Evolutionary conservation across 1,140 invertebrate genomes (phyloP).

Genomic region (Proales similis): DNA sequence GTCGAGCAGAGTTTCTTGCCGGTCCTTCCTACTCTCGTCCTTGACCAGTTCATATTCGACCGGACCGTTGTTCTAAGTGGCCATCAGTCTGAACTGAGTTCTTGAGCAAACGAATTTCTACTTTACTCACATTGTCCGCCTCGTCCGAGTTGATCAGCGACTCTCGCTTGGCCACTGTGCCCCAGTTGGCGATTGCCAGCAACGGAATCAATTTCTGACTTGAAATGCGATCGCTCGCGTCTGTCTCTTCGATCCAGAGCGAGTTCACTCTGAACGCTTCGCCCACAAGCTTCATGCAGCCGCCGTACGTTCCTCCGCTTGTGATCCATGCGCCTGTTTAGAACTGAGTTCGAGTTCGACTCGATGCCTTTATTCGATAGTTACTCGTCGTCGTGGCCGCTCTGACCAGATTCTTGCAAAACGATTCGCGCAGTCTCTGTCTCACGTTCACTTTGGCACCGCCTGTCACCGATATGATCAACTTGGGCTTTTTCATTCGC

Average conservation of each 20-base stretch:
- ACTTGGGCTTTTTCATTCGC: conserved; percentile 49
- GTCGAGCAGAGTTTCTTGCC: conserved; percentile 47
- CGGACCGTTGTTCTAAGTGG: no score
- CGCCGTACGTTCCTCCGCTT: conserved; percentile 53
- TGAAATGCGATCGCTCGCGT: neutral
- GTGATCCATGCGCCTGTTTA: conserved; percentile 53
- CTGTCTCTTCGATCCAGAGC: conserved; percentile 8
- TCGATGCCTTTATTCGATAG: neutral
- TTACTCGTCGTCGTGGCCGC: conserved; percentile 49
- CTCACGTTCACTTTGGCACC: conserved; percentile 53
- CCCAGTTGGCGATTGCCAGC: conserved; percentile 52
- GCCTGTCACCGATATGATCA: conserved; percentile 55
- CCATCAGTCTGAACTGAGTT: no score
- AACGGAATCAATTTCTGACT: conserved; percentile 16
- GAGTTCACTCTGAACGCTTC: conserved; percentile 52
- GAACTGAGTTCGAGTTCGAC: neutral
- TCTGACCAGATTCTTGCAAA: conserved; percentile 51
- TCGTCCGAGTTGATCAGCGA: neutral
- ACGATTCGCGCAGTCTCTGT: conserved; percentile 48
- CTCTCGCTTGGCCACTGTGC: conserved; percentile 45
- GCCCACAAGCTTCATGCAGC: conserved; percentile 55
- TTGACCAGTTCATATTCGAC: neutral
- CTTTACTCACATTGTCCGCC: neutral
- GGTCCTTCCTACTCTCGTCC: neutral
- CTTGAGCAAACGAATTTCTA: neutral